Evolutionary conservation across 2,113 vertebrate species (phyloP).

Genomic region (Uropsilus gracilis): DNA sequence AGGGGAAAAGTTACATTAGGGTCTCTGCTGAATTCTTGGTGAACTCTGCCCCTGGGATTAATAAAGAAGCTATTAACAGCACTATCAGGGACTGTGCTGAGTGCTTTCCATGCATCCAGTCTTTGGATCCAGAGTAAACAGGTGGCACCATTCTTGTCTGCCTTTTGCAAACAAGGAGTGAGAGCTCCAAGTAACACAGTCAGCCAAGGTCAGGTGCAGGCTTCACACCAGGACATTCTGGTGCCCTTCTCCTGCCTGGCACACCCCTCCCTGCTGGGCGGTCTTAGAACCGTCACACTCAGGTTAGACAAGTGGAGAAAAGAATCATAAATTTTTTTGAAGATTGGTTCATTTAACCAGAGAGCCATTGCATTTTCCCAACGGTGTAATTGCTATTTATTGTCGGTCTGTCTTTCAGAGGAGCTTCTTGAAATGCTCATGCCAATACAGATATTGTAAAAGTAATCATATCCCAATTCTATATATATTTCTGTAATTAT

Average conservation of each 20-base stretch:
- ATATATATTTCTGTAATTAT: background rate
- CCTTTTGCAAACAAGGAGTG: background rate
- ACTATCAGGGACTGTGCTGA: background rate
- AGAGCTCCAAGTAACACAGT: background rate
- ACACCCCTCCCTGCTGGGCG: background rate
- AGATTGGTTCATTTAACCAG: background rate
- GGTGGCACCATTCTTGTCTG: background rate
- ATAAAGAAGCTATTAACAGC: background rate
- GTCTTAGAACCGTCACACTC: background rate
- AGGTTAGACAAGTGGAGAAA: background rate
- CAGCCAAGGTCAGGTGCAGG: background rate
- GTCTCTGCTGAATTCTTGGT: background rate
- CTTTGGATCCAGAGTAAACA: background rate
- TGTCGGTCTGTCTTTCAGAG: background rate
- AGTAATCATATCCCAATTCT: background rate
- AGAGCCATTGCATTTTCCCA: background rate
- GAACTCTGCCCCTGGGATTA: background rate
- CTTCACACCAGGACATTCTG: background rate
- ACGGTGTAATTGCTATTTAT: background rate
- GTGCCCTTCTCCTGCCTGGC: background rate
- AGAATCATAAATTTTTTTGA: background rate
- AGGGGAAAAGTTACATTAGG: background rate
- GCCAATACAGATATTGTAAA: background rate
- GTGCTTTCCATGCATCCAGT: background rate
- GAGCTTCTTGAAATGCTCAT: background rate